Evolutionary conservation across 1,140 invertebrate genomes (phyloP), one percentile per base, ranked within the genome.

Genomic region (Meloidogyne hapla): DNA sequence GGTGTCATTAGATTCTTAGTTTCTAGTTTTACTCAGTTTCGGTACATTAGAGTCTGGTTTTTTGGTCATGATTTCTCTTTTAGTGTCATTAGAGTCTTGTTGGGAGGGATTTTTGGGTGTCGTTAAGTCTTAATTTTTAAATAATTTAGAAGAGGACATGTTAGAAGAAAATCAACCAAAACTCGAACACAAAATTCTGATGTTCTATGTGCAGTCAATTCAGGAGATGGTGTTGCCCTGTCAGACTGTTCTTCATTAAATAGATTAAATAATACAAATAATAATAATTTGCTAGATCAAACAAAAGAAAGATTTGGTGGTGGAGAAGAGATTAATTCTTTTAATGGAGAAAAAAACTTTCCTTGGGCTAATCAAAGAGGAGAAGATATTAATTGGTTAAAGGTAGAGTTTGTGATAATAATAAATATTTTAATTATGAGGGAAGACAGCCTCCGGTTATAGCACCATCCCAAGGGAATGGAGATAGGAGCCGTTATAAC

Each of bases 141-240:
- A 25, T 21, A 48, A 4, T 33, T 38, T 10, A 73, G 70, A 26
- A 48, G 48, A 33, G 78, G 78, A 25, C 23, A 40, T 21, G 21
- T 26, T 10, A 67, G 61, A 63, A n/a, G 78, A 26, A 82, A 82
- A 61, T 77, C 74, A 28, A 83, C 77, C 4, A 48, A 83, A 23
- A 83, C 80, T 0, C 40, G 80, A 23, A 82, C 80, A 18, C 62
- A 79, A 25, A 63, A 67, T 28, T 83, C 80, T 38, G 79, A 81
- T n/a, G 61, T 83, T 13, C 33, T 77, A 1, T 26, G 28, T 26
- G 48, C 38, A 2, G 65, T 63, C 12, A 73, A 61, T 21, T 42
- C 42, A 13, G 21, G 61, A 13, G 70, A 63, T 13, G 70, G 69
- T 2, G 42, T 61, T 63, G 45, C 21, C 40, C 21, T 63, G 1